Evolutionary conservation across 2,797 vertebrate species (phyloP).

Genomic region (Bucorvus abyssinicus): DNA sequence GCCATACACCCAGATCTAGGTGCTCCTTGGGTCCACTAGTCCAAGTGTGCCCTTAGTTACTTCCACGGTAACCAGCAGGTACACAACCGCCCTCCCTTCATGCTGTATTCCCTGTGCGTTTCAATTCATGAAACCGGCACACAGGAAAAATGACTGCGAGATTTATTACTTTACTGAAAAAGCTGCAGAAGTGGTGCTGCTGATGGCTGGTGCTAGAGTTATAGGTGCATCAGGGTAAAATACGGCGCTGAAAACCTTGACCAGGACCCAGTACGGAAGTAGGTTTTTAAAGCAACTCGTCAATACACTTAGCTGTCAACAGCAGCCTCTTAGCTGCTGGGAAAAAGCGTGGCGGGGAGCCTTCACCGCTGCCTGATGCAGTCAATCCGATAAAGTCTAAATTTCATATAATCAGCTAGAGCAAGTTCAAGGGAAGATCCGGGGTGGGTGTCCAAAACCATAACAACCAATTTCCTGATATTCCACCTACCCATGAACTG

Average conservation of each 20-base stretch:
- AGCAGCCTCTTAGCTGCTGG: background rate
- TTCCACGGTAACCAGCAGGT: background rate
- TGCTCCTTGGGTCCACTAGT: background rate
- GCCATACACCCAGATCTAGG: background rate
- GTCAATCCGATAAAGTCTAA: background rate
- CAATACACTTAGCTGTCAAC: background rate
- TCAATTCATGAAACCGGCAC: background rate
- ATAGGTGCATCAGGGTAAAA: background rate
- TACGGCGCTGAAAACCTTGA: background rate
- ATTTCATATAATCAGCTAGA: background rate
- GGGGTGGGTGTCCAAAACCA: background rate
- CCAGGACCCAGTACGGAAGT: background rate
- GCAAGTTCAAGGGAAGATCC: background rate
- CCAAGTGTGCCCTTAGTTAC: background rate
- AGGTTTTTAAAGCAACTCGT: background rate
- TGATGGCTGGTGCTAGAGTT: background rate
- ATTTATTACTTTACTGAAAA: constrained; percentile 5
- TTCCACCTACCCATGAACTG: background rate
- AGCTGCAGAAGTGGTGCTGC: background rate
- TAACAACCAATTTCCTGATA: background rate
- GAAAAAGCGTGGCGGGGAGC: background rate
- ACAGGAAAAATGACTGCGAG: background rate
- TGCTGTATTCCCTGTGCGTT: background rate
- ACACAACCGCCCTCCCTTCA: background rate
- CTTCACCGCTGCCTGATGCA: background rate